Conservation (phyloP, 2,888 invertebrate genomes). For the Oegoconia quadripuncta region DNA sequence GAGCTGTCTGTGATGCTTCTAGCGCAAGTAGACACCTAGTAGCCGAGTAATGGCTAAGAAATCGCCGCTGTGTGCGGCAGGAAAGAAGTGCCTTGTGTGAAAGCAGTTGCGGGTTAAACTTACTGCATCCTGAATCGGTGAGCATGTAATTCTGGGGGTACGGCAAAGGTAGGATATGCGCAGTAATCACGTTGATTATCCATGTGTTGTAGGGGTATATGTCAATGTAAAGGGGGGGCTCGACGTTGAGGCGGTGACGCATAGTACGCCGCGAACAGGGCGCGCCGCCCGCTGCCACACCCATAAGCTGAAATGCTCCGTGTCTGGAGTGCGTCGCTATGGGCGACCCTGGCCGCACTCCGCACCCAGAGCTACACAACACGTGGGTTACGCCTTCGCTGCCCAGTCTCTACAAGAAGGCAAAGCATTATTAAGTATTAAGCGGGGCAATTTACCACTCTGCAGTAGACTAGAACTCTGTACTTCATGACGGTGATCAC, state of each 20-base stretch:
- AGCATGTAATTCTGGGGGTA: slow-evolving; percentile 50
- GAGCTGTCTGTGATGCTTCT: too few species aligned
- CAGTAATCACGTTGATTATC: slow-evolving; percentile 59
- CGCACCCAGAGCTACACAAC: slow-evolving; percentile 61
- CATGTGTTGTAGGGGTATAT: slow-evolving; percentile 59
- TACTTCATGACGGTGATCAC: too few species aligned
- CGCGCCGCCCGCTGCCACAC: slow-evolving; percentile 50
- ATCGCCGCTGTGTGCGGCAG: too few species aligned
- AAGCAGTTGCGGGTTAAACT: too few species aligned
- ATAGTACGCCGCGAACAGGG: slow-evolving; percentile 44
- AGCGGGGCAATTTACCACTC: too few species aligned
- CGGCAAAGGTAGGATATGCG: slow-evolving; percentile 48
- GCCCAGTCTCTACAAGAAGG: slow-evolving; percentile 39
- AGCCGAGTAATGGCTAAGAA: too few species aligned
- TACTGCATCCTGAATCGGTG: slow-evolving; percentile 41
- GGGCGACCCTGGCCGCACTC: slow-evolving; percentile 57
- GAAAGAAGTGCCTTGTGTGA: too few species aligned
- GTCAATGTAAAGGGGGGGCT: slow-evolving; percentile 61
- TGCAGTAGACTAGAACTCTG: too few species aligned
- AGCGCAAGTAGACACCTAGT: too few species aligned
- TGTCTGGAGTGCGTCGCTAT: slow-evolving; percentile 48
- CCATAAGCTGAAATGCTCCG: slow-evolving; percentile 57
- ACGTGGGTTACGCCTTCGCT: slow-evolving; percentile 57
- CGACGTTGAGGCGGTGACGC: slow-evolving; percentile 48
- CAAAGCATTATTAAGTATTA: neutral